A percentile compares a stretch with the other conserved stretches of the same genome.
Conservation (phyloP, 2,797 vertebrate species). For the Perdix hodgsoniae region DNA sequence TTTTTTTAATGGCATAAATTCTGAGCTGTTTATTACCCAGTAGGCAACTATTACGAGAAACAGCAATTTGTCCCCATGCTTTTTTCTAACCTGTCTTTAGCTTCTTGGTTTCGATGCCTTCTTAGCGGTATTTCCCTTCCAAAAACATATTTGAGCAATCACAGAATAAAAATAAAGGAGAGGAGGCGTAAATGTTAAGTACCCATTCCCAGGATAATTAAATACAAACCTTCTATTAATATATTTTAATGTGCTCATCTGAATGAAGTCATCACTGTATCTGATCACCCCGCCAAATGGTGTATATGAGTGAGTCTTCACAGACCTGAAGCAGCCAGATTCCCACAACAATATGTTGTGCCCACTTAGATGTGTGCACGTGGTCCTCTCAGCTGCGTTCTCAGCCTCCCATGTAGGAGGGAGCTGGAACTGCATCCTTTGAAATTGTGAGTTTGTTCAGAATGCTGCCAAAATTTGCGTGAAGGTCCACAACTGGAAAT, state of each 20-base stretch:
- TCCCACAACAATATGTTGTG: not conserved
- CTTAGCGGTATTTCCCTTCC: not conserved
- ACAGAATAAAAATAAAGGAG: not conserved
- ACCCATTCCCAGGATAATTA: not conserved
- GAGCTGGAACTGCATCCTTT: not conserved
- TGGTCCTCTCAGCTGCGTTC: not conserved
- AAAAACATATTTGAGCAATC: not conserved
- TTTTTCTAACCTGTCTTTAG: slow-evolving; percentile 14
- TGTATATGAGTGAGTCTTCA: not conserved
- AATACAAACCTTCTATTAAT: not conserved
- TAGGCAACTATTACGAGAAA: slow-evolving; percentile 65
- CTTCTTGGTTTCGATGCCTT: slow-evolving; percentile 17
- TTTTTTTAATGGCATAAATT: slow-evolving; percentile 72
- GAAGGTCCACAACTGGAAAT: not conserved
- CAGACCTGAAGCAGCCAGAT: not conserved
- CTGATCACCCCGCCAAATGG: not conserved
- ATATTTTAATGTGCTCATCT: not conserved
- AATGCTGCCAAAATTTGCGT: not conserved
- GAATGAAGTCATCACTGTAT: not conserved
- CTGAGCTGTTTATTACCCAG: slow-evolving; percentile 64
- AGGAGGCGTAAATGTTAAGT: not conserved
- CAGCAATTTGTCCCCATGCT: slow-evolving; percentile 40
- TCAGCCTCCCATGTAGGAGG: not conserved
- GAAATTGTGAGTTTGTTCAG: not conserved
- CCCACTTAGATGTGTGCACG: not conserved